A percentile compares a stretch with the other conserved stretches of the same genome.
phyloP scores from a whole-genome alignment of 1,140 invertebrate species.

The Elymnias hypermnestra region DNA sequence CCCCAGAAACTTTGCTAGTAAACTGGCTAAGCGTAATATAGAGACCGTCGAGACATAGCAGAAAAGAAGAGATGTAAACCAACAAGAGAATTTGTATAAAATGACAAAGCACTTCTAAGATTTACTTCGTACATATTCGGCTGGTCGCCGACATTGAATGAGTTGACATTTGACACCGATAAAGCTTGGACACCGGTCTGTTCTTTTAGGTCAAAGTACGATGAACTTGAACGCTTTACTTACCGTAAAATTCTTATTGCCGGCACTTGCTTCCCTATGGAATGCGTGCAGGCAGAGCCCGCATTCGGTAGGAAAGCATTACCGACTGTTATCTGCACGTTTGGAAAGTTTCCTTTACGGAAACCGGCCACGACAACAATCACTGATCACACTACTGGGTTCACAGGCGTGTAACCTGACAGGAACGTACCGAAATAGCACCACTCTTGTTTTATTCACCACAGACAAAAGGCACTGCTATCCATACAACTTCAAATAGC shows the following conservation, averaged over 20 bases:
- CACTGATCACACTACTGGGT: slow-evolving; percentile 65
- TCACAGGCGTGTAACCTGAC: slow-evolving; percentile 51
- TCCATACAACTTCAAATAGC: slow-evolving; percentile 50
- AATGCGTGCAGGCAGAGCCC: slow-evolving; percentile 67
- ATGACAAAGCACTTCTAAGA: too few species aligned
- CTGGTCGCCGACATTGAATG: too few species aligned
- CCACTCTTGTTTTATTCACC: slow-evolving; percentile 65
- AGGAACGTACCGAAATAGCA: slow-evolving; percentile 63
- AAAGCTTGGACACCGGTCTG: slow-evolving; percentile 26
- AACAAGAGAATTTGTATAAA: too few species aligned
- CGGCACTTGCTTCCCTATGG: slow-evolving; percentile 69
- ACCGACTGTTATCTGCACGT: slow-evolving; percentile 71
- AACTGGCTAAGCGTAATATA: too few species aligned
- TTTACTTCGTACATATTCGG: too few species aligned
- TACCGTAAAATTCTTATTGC: slow-evolving; percentile 74
- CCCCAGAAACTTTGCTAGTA: too few species aligned
- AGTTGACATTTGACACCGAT: slow-evolving; percentile 21
- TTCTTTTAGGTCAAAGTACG: slow-evolving; percentile 67
- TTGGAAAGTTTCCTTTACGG: slow-evolving; percentile 71
- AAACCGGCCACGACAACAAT: slow-evolving; percentile 74
- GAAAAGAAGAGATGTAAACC: too few species aligned
- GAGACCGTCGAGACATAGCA: too few species aligned
- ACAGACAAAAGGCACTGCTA: slow-evolving; percentile 69
- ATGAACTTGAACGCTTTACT: slow-evolving; percentile 71
- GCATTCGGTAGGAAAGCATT: slow-evolving; percentile 73